A percentile compares a stretch with the other conserved stretches of the same genome.
These are phyloP conservation scores for Picathartes gymnocephalus DNA, from an alignment of 2,113 vertebrate species.

Conservation along the genomic window DNA sequence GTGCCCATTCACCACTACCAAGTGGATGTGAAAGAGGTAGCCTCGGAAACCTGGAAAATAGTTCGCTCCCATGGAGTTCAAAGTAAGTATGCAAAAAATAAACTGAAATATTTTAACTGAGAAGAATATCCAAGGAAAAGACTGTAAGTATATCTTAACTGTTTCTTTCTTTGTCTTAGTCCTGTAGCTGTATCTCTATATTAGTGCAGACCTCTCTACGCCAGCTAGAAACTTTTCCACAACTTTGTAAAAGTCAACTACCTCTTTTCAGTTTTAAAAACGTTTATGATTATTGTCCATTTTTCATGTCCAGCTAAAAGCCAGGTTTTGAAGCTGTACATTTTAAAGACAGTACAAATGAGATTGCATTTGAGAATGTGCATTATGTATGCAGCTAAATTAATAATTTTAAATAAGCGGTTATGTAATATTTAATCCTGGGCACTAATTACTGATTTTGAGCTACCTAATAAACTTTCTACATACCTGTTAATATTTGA, in stretches of 20 bases:
- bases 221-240: background rate
- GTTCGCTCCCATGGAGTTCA: slow-evolving; percentile 92
- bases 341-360: background rate
- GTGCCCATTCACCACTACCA: slow-evolving; percentile 96
- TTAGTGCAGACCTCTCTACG: background rate
- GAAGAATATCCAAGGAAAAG: background rate
- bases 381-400: background rate
- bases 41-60: slow-evolving; percentile 90
- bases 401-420: background rate
- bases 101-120: background rate
- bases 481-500: background rate
- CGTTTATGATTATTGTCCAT: background rate
- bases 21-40: slow-evolving; percentile 89
- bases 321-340: background rate
- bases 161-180: background rate
- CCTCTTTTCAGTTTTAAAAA: background rate
- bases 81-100: slow-evolving; percentile 79
- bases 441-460: background rate
- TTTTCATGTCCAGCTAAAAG: background rate
- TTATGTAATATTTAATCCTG: background rate
- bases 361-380: background rate
- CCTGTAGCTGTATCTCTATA: background rate
- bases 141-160: background rate
- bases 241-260: background rate
- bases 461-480: background rate